phyloP scores from a whole-genome alignment of 2,888 invertebrate genomes.

The Emmelina monodactyla region DNA sequence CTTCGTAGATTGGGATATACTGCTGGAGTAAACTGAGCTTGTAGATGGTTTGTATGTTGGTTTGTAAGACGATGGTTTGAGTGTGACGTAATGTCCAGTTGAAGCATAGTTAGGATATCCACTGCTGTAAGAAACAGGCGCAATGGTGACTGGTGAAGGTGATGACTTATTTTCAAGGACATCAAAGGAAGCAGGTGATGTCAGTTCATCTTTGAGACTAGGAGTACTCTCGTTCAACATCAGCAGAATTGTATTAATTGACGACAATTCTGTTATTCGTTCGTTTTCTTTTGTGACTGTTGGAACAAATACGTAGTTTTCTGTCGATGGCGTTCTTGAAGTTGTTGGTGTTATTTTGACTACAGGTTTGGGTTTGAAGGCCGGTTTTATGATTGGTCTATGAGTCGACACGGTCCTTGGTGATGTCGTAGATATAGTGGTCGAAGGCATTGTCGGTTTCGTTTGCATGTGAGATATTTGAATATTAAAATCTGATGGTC shows the following conservation, averaged over 20 bases:
- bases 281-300: conserved; percentile 59
- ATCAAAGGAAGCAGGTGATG: conserved; percentile 33
- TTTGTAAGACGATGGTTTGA: conserved; percentile 37
- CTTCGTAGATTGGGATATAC: conserved; percentile 10
- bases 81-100: conserved; percentile 49
- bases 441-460: conserved; percentile 42
- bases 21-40: conserved; percentile 11
- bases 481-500: conserved; percentile 59
- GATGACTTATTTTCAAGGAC: conserved; percentile 47
- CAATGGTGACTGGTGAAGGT: conserved; percentile 30
- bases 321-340: conserved; percentile 33
- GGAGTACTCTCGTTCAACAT: conserved; percentile 67
- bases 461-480: conserved; percentile 58
- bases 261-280: conserved; percentile 47
- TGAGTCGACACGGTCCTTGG: conserved; percentile 46
- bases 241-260: conserved; percentile 67
- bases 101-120: conserved; percentile 36
- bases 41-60: background rate
- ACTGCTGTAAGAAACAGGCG: conserved; percentile 36
- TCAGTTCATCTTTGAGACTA: conserved; percentile 40
- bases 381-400: conserved; percentile 51
- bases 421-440: conserved; percentile 31
- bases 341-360: conserved; percentile 21
- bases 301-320: conserved; percentile 65
- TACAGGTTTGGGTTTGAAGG: conserved; percentile 62